Evolutionary conservation across 1,140 invertebrate genomes (phyloP).

Genomic region (Megalonaias nervosa): DNA sequence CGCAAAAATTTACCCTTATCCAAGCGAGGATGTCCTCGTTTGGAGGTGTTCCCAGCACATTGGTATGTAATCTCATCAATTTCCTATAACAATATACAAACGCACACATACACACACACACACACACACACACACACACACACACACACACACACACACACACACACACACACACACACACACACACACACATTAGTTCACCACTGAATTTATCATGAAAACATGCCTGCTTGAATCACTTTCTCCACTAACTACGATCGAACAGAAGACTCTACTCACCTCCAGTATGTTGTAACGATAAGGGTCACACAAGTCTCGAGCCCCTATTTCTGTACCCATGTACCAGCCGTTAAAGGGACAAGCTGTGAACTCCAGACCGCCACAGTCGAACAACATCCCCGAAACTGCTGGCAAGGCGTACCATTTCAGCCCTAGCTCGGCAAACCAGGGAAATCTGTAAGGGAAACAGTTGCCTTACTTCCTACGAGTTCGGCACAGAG

Average conservation of each 20-base stretch:
- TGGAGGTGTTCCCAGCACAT: no score
- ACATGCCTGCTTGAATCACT: no score
- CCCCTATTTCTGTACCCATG: constrained; percentile 96
- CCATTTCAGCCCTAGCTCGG: constrained; percentile 88
- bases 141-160: constrained; percentile 14
- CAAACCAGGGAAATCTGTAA: constrained; percentile 89
- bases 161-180: constrained; percentile 15
- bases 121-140: constrained; percentile 16
- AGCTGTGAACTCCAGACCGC: constrained; percentile 93
- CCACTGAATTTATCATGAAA: no score
- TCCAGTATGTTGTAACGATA: constrained; percentile 91
- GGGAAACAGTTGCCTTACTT: background rate
- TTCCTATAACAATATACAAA: background rate
- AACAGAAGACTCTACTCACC: constrained; percentile 73
- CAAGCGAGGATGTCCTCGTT: no score
- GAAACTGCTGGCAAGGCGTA: constrained; percentile 90
- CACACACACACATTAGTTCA: background rate
- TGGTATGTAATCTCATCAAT: no score
- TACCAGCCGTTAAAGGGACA: constrained; percentile 98
- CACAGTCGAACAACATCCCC: constrained; percentile 94
- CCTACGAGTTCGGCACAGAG: no score
- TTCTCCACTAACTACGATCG: no score
- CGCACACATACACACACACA: constrained; percentile 7
- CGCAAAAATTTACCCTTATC: no score
- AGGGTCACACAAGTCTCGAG: constrained; percentile 89